Base-by-base conservation (phyloP, 2,113 vertebrate genomes). In the Mobula hypostoma region DNA sequence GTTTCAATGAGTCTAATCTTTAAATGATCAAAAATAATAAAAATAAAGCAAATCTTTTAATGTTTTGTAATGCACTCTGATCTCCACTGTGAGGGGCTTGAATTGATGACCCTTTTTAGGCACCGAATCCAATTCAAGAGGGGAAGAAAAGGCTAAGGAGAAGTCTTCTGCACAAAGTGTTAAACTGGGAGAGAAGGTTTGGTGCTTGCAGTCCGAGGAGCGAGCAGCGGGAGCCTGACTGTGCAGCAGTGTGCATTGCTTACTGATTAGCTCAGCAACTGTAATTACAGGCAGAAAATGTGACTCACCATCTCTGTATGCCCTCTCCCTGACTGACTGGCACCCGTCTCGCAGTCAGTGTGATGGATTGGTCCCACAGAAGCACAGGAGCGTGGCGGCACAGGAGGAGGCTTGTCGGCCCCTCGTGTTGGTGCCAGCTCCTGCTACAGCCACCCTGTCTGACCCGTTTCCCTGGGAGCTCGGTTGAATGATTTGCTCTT, bases 261-360 rank as follows among this genome's bases (percentile, higher is more conserved):
- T 87, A 94, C 94, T 94, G 94, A 56, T 94, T 94, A 94, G 94
- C 83, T 79, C 94, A 94, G 87, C 94, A 77, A 66, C 66, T 94
- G 94, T 80, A 94, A 94, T 94, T 94, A 94, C 94, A 74, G 72
- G 78, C 77, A 95, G 94, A 95, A 95, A 95, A 95, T 94, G 94
- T 95, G 94, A 95, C 94, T 95, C 94, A 95, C 92, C 94, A 63
- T 85, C 94, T 79, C 58, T 87, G 76, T 92, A 85, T 94, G 74
- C 94, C 94, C 94, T 48, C 63, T 79, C 19, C 21, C 79, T 68
- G 78, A 1, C 85, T 58, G 80, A 58, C 70, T 88, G 94, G 68
- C 94, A 94, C 87, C 3, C 24, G 24, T 48, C 83, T 58, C 27
- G 7, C 32, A 80, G 90, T 94, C 70, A 76, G 15, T 56, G 8